Evolutionary conservation across 2,113 vertebrate species (phyloP).

Genomic region (Sceloporus undulatus): DNA sequence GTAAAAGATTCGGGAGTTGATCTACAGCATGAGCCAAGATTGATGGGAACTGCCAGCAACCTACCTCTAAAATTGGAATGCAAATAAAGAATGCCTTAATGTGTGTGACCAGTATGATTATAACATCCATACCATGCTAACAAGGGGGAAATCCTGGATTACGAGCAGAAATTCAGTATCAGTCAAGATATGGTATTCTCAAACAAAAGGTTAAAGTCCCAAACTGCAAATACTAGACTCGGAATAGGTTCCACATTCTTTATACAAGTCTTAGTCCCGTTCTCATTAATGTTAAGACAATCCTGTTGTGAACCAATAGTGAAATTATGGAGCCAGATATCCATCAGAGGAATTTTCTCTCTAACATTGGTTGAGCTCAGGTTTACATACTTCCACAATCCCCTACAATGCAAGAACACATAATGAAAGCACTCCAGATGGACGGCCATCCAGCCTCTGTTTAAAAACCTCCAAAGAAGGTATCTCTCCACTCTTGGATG

Average conservation of each 20-base stretch:
- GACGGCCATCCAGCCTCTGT: no score
- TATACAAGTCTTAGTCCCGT: no score
- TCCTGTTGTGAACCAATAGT: not conserved
- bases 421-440: no score
- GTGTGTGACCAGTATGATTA: not conserved
- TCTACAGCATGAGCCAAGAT: conserved; percentile 50
- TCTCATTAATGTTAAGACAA: not conserved
- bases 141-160: not conserved
- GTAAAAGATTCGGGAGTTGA: conserved; percentile 66
- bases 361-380: not conserved
- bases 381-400: not conserved
- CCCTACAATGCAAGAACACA: no score
- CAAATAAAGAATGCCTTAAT: conserved; percentile 12
- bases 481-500: no score
- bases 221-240: not conserved
- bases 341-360: not conserved
- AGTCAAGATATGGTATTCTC: not conserved
- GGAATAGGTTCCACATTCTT: not conserved
- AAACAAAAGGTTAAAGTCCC: not conserved
- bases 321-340: not conserved
- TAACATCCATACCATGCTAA: not conserved
- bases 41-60: conserved; percentile 50
- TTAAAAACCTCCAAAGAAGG: no score
- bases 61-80: conserved; percentile 46
- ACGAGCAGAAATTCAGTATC: not conserved